phyloP scores from a whole-genome alignment of 2,888 invertebrate species.

The Cyrtodaria siliqua region DNA sequence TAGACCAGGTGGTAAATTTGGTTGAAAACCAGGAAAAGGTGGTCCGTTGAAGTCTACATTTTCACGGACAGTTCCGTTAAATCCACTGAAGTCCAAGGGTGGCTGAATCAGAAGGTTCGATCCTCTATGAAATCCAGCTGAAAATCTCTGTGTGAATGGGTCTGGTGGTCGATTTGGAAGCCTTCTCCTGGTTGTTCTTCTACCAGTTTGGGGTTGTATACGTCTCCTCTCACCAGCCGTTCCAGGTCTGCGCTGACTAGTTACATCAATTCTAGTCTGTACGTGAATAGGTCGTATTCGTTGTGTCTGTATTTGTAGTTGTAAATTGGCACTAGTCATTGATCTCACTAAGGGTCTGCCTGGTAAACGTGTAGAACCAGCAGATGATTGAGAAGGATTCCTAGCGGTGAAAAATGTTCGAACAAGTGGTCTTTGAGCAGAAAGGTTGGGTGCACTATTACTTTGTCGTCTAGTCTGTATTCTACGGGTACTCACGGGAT shows the following conservation, averaged over 20 bases:
- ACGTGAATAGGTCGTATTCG: not conserved
- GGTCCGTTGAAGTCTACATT: conserved; percentile 1
- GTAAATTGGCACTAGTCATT: conserved; percentile 10
- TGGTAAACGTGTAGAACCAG: not conserved
- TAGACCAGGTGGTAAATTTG: too few relatives aligned
- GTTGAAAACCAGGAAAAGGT: not conserved
- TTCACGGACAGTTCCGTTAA: conserved; percentile 13
- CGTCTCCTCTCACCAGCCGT: too few relatives aligned
- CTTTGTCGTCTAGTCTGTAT: not conserved
- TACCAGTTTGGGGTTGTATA: too few relatives aligned
- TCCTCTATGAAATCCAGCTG: conserved; percentile 52
- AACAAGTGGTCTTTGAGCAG: too few relatives aligned
- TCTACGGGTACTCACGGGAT: conserved; percentile 22
- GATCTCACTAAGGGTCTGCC: conserved; percentile 24
- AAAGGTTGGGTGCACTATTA: too few relatives aligned
- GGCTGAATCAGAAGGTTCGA: conserved; percentile 48
- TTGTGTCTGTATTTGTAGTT: conserved; percentile 1
- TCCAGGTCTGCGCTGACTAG: too few relatives aligned
- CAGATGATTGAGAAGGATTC: not conserved
- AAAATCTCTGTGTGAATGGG: conserved; percentile 53
- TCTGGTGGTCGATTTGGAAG: conserved; percentile 22
- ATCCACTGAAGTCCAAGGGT: conserved; percentile 34
- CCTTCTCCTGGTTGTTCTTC: too few relatives aligned
- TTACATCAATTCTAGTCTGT: too few relatives aligned
- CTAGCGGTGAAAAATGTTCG: too few relatives aligned